Percentiles rank a stretch among this genome's conserved stretches.
Conservation (phyloP, 2,797 vertebrate genomes). For the Ceryle rudis region DNA sequence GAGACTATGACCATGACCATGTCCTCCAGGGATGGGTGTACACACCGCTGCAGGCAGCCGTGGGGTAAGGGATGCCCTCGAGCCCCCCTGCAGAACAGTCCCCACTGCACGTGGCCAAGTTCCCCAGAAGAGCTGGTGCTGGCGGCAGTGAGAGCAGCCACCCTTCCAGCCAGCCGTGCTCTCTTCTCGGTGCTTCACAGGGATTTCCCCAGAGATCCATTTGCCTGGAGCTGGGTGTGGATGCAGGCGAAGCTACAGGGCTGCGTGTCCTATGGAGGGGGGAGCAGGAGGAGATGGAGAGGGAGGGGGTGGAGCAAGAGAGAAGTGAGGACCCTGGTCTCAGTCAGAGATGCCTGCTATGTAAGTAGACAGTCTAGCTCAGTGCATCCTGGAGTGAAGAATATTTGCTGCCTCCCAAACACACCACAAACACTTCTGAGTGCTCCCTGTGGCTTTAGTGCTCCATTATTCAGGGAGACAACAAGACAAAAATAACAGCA, state of each 20-base stretch:
- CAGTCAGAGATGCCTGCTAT: background rate
- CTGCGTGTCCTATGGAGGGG: background rate
- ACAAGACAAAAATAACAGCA: background rate
- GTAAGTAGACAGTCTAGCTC: background rate
- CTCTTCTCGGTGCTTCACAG: no score
- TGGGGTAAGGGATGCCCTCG: background rate
- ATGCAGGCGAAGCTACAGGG: no score
- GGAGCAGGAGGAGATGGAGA: fast-evolving
- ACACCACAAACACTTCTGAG: background rate
- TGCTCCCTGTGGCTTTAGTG: background rate
- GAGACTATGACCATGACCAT: no score
- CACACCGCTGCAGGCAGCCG: background rate
- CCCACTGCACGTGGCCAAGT: no score
- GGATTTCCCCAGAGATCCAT: no score
- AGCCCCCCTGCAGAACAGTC: background rate
- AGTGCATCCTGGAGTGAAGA: background rate
- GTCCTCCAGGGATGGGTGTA: background rate
- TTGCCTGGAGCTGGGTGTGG: no score
- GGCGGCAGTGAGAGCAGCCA: no score
- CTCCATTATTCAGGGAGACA: background rate
- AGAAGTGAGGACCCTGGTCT: background rate
- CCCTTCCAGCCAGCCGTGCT: no score
- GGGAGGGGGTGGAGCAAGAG: no score
- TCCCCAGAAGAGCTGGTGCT: no score
- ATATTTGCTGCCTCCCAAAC: background rate